phyloP scores from a whole-genome alignment of 1,140 invertebrate species.

The Drosophila baimaii region DNA sequence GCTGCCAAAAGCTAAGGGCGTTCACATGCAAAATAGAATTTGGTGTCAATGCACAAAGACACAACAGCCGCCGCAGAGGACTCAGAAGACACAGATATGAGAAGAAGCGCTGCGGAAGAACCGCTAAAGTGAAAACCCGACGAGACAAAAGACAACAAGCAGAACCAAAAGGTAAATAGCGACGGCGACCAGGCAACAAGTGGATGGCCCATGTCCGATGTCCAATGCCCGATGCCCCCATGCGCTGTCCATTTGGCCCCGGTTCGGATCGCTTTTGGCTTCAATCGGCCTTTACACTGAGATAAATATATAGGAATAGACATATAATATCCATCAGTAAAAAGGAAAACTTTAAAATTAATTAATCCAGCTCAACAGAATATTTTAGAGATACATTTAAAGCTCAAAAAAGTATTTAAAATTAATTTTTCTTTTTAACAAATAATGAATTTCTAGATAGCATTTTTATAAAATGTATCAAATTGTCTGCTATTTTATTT shows the following conservation, averaged over 20 bases:
- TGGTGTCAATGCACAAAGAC: slow-evolving; percentile 40
- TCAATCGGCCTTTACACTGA: slow-evolving; percentile 45
- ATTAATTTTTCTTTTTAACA: neutral
- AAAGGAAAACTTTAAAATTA: neutral
- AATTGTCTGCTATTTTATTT: neutral
- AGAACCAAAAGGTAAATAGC: slow-evolving; percentile 78
- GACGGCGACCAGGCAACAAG: slow-evolving; percentile 77
- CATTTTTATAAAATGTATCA: no score
- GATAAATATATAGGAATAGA: neutral
- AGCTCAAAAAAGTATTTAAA: no score
- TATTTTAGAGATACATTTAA: neutral
- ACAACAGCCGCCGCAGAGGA: slow-evolving; percentile 8
- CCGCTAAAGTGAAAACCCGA: slow-evolving; percentile 59
- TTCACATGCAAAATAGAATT: slow-evolving; percentile 38
- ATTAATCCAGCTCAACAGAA: neutral
- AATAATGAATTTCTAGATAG: neutral
- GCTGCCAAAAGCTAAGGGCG: slow-evolving; percentile 27
- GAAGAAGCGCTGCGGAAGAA: slow-evolving; percentile 26
- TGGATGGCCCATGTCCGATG: slow-evolving; percentile 63
- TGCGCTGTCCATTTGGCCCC: slow-evolving; percentile 42
- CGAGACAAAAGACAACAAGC: slow-evolving; percentile 59
- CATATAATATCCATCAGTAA: neutral
- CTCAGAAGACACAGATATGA: slow-evolving; percentile 10
- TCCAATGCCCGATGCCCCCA: slow-evolving; percentile 40
- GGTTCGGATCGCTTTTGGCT: slow-evolving; percentile 14